A percentile compares a stretch with the other conserved stretches of the same genome.
Conservation (phyloP, 2,113 vertebrate genomes). For the Gavia stellata region DNA sequence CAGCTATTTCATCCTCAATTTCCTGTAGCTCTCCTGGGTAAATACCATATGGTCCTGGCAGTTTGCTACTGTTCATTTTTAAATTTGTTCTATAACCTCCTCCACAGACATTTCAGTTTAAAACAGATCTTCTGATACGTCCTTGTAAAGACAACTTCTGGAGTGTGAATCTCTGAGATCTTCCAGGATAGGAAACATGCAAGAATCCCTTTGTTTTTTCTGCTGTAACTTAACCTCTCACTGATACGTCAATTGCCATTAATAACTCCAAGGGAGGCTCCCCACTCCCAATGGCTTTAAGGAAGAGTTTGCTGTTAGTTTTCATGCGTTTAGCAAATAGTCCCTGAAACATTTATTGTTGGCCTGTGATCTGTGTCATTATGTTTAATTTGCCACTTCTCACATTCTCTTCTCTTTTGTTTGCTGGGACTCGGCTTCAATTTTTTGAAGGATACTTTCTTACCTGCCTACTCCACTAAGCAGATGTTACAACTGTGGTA, state of each 20-base stretch:
- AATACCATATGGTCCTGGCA: conserved; percentile 13
- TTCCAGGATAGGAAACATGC: neutral
- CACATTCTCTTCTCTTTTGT: neutral
- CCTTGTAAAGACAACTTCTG: neutral
- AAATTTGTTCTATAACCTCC: conserved; percentile 31
- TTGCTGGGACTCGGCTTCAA: neutral
- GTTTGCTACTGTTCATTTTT: conserved; percentile 28
- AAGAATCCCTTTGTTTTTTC: neutral
- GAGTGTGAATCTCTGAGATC: neutral
- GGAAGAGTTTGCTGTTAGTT: neutral
- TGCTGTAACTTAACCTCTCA: neutral
- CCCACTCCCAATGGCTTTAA: neutral
- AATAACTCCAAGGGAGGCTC: neutral
- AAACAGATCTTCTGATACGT: neutral
- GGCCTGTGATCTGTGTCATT: neutral
- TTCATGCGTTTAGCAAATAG: neutral
- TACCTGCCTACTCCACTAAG: neutral
- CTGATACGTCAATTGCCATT: neutral
- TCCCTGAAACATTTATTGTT: neutral
- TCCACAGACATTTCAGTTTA: neutral
- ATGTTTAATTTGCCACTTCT: neutral
- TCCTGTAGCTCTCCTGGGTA: neutral
- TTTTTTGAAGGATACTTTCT: neutral
- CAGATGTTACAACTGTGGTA: neutral
- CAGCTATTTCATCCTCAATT: conserved; percentile 19